Percentiles rank a stretch among this genome's conserved stretches.
These are phyloP conservation scores for Myiotriccus ornatus DNA, from an alignment of 2,797 vertebrate genomes.

Conservation along the genomic window DNA sequence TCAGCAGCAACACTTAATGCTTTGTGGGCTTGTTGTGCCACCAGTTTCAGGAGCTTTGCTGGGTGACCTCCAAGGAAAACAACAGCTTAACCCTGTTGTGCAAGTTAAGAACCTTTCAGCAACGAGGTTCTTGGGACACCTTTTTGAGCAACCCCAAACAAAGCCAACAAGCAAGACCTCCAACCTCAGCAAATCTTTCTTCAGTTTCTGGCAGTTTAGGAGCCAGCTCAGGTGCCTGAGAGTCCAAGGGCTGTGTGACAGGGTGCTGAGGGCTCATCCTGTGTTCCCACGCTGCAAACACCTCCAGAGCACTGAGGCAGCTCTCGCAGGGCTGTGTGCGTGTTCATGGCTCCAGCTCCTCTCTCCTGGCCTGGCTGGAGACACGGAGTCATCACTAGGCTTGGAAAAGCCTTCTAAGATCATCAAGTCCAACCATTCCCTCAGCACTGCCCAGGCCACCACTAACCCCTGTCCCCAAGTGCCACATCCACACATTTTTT, in stretches of 20 bases:
- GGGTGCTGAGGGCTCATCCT: not conserved
- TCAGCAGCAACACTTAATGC: not conserved
- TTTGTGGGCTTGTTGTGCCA: not conserved
- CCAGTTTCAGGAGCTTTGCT: not conserved
- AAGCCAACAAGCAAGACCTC: not conserved
- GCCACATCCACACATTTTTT: not conserved
- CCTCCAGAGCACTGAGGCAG: not conserved
- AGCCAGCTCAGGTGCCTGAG: accelerated
- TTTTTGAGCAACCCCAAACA: not conserved
- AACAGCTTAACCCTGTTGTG: not conserved
- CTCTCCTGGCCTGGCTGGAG: not conserved
- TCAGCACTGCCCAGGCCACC: not conserved
- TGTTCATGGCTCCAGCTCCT: accelerated
- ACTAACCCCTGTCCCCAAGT: not conserved
- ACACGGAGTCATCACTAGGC: not conserved
- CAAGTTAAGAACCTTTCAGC: not conserved
- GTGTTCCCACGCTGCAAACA: not conserved
- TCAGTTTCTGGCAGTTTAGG: not conserved
- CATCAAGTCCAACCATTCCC: not conserved
- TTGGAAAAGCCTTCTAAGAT: not conserved
- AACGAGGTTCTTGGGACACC: not conserved
- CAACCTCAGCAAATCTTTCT: not conserved
- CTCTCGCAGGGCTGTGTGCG: not conserved
- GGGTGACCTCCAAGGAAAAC: not conserved
- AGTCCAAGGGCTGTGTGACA: not conserved